These are phyloP conservation scores for Oreohelix idahoensis DNA, from an alignment of 1,140 invertebrate genomes.

Conservation along the genomic window DNA sequence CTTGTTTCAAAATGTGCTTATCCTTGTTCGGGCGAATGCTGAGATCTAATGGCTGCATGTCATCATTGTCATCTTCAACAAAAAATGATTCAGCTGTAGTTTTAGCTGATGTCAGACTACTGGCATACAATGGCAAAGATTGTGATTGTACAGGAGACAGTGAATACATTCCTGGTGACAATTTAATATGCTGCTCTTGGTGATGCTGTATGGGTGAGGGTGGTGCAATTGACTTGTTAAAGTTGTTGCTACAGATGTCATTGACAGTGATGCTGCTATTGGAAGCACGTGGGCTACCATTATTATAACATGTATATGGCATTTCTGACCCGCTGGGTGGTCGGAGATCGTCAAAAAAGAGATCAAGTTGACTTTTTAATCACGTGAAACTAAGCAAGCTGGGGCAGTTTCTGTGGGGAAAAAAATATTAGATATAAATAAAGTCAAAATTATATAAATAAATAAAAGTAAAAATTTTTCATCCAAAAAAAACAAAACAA, in stretches of 20 bases:
- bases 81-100: not conserved
- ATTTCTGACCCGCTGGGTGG: not conserved
- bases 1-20: not conserved
- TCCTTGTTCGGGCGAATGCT: not conserved
- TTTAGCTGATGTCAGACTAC: not conserved
- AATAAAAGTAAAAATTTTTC: too few relatives aligned
- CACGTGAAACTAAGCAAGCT: not conserved
- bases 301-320: not conserved
- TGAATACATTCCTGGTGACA: not conserved
- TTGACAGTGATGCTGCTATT: not conserved
- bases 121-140: not conserved
- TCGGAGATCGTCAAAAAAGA: not conserved
- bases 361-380: not conserved
- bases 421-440: not conserved
- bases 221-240: not conserved
- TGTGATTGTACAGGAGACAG: not conserved
- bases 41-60: not conserved
- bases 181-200: not conserved
- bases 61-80: not conserved
- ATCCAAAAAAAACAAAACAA: too few relatives aligned
- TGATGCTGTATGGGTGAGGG: not conserved
- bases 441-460: not conserved
- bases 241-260: not conserved
- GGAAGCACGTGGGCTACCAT: not conserved
- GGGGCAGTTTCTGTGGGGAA: not conserved